Evolutionary conservation across 2,888 invertebrate species (phyloP).

Genomic region (Campopleginae sp.): DNA sequence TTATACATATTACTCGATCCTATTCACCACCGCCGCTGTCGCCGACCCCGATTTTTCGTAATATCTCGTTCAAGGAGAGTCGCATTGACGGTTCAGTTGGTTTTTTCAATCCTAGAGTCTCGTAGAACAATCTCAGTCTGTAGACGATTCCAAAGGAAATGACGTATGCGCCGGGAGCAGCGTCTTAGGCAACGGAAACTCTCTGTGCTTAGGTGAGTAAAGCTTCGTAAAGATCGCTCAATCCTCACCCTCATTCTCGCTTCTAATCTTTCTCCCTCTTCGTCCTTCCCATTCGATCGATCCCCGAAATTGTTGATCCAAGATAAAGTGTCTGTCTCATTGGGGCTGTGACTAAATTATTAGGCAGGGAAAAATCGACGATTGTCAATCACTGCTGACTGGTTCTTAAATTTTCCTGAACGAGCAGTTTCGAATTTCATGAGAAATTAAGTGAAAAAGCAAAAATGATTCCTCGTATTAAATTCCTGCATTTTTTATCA

Average conservation of each 20-base stretch:
- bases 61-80: conserved; percentile 79
- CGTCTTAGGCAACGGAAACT: conserved; percentile 82
- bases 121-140: conserved; percentile 82
- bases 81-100: conserved; percentile 81
- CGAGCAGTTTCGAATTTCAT: neutral
- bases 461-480: neutral
- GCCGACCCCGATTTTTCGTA: conserved; percentile 45
- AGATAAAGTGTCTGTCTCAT: neutral
- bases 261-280: conserved; percentile 4
- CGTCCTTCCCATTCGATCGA: neutral
- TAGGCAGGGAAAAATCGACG: conserved; percentile 7
- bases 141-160: conserved; percentile 82
- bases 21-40: conserved; percentile 12
- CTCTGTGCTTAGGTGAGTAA: conserved; percentile 83
- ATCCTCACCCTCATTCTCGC: conserved; percentile 49
- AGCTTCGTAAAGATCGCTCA: conserved; percentile 69
- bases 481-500: neutral
- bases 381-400: neutral
- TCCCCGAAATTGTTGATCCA: neutral
- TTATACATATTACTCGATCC: conserved; percentile 49
- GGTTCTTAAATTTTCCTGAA: neutral
- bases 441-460: neutral
- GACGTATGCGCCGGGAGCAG: conserved; percentile 78
- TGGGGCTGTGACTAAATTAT: neutral
- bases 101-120: conserved; percentile 82